These are phyloP conservation scores for Cebidichthys violaceus DNA, from an alignment of 2,113 vertebrate species.

Conservation along the genomic window DNA sequence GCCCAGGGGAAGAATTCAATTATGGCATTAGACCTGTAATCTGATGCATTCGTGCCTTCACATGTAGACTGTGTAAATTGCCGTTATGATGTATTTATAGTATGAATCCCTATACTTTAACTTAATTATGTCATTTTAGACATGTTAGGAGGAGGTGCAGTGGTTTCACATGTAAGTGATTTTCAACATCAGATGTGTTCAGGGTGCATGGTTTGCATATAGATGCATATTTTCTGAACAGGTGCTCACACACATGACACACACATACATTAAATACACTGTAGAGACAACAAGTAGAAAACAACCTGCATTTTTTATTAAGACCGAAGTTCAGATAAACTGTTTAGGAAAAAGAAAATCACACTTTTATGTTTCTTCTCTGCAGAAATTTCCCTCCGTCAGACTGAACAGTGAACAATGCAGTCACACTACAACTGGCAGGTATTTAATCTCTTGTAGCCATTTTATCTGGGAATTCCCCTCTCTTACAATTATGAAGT, in stretches of 20 bases:
- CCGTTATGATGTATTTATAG: slow-evolving; percentile 31
- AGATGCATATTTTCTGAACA: slow-evolving; percentile 5
- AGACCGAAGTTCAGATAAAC: slow-evolving; percentile 11
- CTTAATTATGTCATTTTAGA: slow-evolving; percentile 39
- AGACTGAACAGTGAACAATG: slow-evolving; percentile 91
- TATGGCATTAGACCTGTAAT: slow-evolving; percentile 66
- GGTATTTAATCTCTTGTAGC: slow-evolving; percentile 86
- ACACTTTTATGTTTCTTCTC: slow-evolving; percentile 68
- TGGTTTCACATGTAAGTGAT: slow-evolving; percentile 37
- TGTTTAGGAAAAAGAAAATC: not conserved
- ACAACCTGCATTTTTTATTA: slow-evolving; percentile 3
- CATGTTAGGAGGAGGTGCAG: not conserved
- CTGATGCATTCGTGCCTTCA: slow-evolving; percentile 55
- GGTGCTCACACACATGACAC: not conserved
- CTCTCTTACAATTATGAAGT: slow-evolving; percentile 65
- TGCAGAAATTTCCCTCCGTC: slow-evolving; percentile 88
- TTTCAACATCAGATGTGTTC: slow-evolving; percentile 41
- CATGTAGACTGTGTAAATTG: slow-evolving; percentile 28
- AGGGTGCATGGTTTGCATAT: slow-evolving; percentile 49
- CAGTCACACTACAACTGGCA: slow-evolving; percentile 93
- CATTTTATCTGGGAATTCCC: slow-evolving; percentile 74
- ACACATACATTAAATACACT: not conserved
- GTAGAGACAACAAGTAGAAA: not conserved
- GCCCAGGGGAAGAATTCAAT: slow-evolving; percentile 63
- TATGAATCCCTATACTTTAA: slow-evolving; percentile 49